Evolutionary conservation across 1,140 invertebrate genomes (phyloP), one percentile per base, ranked within the genome.

Genomic region (Hypsibius dujardini): DNA sequence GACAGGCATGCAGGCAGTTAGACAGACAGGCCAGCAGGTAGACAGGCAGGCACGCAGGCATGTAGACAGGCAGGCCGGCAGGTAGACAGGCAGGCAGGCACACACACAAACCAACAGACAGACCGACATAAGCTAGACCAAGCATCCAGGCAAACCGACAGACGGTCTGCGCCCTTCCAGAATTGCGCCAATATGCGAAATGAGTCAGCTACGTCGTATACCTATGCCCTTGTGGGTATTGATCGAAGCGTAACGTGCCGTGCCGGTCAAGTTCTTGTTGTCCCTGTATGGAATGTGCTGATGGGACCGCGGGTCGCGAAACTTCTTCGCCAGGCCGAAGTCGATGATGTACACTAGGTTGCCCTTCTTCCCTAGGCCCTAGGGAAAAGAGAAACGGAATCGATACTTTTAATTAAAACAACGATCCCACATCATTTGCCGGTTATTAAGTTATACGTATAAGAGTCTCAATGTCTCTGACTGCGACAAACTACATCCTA

Each of bases 281-380:
- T 67, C 62, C 40, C 40, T 7, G 40, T 67, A 67, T 3, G 7
- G 62, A 67, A 67, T 67, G 40, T 67, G 62, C 40, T 14, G 62
- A 42, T 67, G 62, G 40, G 7, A 14, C 40, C 83, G 83, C 73
- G 83, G 82, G 76, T 84, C 83, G 73, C 80, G 72, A 75, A 81
- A 84, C 73, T 82, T 81, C 76, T 86, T 86, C 28, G 85, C 84
- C 74, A 86, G 77, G 69, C 85, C 86, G 82, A 86, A 86, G 78
- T 86, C 85, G 76, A 86, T 87, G 50, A 86, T 76, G 75, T 78
- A 80, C 2, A 78, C 46, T 12, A 15, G 67, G 70, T 67, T 67
- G 7, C 62, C 62, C 45, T 67, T 67, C 45, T 67, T 67, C 7
- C 62, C 62, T 3, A 67, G 62, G 42, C 62, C 62, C 62, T 67